phyloP scores from a whole-genome alignment of 1,140 invertebrate genomes.

The Pemphigus obesinymphae region DNA sequence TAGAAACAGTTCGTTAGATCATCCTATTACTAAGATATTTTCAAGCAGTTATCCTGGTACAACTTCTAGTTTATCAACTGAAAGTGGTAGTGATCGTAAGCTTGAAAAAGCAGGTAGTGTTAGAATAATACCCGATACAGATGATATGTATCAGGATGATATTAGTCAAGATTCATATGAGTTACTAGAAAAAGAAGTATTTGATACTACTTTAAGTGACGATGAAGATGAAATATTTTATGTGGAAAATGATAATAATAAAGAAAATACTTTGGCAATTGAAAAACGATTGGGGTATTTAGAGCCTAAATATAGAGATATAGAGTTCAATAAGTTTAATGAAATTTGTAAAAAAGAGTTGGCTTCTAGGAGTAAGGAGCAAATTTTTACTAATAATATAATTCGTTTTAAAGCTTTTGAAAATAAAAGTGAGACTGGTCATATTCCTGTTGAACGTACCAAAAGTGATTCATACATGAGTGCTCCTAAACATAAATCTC shows the following conservation, averaged over 20 bases:
- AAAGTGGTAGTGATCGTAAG: slow-evolving; percentile 55
- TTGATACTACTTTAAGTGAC: slow-evolving; percentile 54
- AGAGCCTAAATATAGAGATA: slow-evolving; percentile 47
- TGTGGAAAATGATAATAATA: slow-evolving; percentile 55
- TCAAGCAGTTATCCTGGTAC: slow-evolving; percentile 80
- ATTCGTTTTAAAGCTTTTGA: slow-evolving; percentile 39
- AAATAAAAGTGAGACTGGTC: slow-evolving; percentile 43
- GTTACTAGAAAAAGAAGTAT: slow-evolving; percentile 65
- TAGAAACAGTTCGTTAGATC: slow-evolving; percentile 49
- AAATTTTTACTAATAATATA: slow-evolving; percentile 19
- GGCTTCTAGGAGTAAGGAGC: slow-evolving; percentile 37
- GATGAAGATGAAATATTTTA: slow-evolving; percentile 58
- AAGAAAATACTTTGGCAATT: slow-evolving; percentile 45
- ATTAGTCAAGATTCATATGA: slow-evolving; percentile 85
- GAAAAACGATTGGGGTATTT: slow-evolving; percentile 48
- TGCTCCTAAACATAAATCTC: slow-evolving; percentile 55
- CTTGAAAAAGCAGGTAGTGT: slow-evolving; percentile 48
- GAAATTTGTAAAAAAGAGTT: slow-evolving; percentile 48
- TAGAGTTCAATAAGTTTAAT: slow-evolving; percentile 49
- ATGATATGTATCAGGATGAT: slow-evolving; percentile 62
- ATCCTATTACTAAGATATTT: slow-evolving; percentile 59
- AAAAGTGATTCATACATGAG: slow-evolving; percentile 71
- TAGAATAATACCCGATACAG: slow-evolving; percentile 45
- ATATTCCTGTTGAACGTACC: slow-evolving; percentile 63
- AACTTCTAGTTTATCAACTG: slow-evolving; percentile 55